Evolutionary conservation across 2,797 vertebrate species (phyloP).

Genomic region (Pelochelys cantorii): DNA sequence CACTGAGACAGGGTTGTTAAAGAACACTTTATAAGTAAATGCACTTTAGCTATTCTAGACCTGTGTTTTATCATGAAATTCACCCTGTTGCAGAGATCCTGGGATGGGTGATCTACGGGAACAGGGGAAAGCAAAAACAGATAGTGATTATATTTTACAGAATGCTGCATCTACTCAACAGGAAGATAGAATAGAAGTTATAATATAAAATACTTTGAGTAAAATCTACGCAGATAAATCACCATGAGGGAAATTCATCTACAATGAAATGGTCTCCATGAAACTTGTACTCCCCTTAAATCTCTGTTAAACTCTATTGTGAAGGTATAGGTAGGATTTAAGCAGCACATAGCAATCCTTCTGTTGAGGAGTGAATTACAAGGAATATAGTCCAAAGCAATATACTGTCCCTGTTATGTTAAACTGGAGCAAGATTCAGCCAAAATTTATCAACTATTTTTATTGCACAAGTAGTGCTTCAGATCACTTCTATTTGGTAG

Average conservation of each 20-base stretch:
- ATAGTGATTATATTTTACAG: constrained; percentile 39
- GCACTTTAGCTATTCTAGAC: background rate
- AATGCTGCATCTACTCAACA: background rate
- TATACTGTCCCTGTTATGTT: background rate
- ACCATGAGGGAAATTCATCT: constrained; percentile 11
- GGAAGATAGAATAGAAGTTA: constrained; percentile 34
- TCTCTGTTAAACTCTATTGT: constrained; percentile 32
- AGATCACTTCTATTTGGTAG: background rate
- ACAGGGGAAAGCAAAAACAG: background rate
- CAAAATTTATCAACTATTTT: background rate
- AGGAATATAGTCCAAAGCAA: background rate
- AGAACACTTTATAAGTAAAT: background rate
- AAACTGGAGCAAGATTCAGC: background rate
- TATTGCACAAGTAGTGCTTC: background rate
- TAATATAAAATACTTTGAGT: constrained; percentile 48
- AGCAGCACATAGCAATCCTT: background rate
- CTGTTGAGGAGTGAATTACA: background rate
- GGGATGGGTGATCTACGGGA: background rate
- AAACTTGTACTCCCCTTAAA: constrained; percentile 46
- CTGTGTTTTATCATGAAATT: background rate
- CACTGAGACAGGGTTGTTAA: background rate
- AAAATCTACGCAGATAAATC: constrained; percentile 61
- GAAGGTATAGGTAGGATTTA: constrained; percentile 35
- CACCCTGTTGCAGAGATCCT: background rate
- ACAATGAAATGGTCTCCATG: constrained; percentile 21